Conservation (phyloP, 2,888 invertebrate genomes). For the Lepidocyrtoides sp. region DNA sequence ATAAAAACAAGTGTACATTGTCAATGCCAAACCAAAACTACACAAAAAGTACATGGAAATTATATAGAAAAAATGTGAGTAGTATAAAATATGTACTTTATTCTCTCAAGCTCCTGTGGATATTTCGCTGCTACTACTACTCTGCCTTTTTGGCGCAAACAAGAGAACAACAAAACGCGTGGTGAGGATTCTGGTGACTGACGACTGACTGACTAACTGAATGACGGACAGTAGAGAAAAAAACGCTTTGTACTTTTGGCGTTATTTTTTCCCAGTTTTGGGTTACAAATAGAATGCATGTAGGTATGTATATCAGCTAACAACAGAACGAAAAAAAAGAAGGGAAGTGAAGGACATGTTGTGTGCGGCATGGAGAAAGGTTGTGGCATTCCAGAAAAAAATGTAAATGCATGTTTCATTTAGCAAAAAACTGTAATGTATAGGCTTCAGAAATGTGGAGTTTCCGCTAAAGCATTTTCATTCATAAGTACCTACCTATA, state of each 20-base stretch:
- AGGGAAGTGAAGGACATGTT: not conserved
- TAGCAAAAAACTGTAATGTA: not conserved
- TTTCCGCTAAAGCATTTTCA: not conserved
- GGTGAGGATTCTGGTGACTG: not conserved
- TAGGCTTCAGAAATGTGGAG: not conserved
- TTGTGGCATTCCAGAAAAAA: not conserved
- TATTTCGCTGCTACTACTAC: not conserved
- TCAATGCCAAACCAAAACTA: not conserved
- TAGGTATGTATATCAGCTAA: not conserved
- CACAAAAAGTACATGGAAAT: not conserved
- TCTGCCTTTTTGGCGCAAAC: too few species aligned
- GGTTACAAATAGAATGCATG: not conserved
- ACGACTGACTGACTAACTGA: not conserved
- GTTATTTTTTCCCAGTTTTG: not conserved
- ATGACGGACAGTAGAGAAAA: not conserved
- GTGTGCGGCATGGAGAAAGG: not conserved
- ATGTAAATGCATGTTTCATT: not conserved
- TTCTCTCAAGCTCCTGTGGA: not conserved
- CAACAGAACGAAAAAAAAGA: not conserved
- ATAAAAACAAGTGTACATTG: not conserved
- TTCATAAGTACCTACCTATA: not conserved
- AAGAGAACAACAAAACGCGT: conserved; percentile 5
- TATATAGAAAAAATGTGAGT: not conserved
- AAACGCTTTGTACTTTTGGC: not conserved
- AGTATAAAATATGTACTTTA: not conserved